Conservation (phyloP, 2,888 invertebrate genomes). For the Tetragonula carbonaria region DNA sequence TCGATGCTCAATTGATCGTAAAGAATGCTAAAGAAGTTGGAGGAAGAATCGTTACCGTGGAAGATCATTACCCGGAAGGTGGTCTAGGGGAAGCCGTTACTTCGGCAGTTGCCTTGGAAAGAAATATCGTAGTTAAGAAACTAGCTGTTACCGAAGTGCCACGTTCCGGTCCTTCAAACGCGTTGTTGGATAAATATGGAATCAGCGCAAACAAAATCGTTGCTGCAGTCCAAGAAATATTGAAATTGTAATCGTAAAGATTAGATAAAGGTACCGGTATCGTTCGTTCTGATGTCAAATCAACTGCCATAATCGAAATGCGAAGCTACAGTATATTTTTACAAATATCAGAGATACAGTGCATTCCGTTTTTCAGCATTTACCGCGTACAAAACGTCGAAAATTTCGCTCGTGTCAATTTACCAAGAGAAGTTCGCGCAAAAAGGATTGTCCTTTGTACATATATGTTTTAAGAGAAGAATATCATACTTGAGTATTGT, state of each 20-base stretch:
- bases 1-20: slow-evolving; percentile 92
- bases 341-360: slow-evolving; percentile 38
- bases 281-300: slow-evolving; percentile 14
- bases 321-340: slow-evolving; percentile 30
- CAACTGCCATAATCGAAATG: slow-evolving; percentile 15
- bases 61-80: slow-evolving; percentile 98
- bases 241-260: slow-evolving; percentile 84
- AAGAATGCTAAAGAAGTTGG: slow-evolving; percentile 91
- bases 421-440: not conserved
- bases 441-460: slow-evolving; percentile 15
- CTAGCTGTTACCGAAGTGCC: slow-evolving; percentile 94
- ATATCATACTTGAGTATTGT: slow-evolving; percentile 9
- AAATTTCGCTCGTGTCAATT: slow-evolving; percentile 10
- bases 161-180: slow-evolving; percentile 95
- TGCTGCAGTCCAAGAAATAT: slow-evolving; percentile 88
- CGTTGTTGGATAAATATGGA: slow-evolving; percentile 94
- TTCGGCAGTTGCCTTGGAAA: slow-evolving; percentile 90
- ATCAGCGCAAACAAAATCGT: slow-evolving; percentile 93
- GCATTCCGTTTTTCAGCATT: slow-evolving; percentile 34
- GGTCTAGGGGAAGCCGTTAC: slow-evolving; percentile 98
- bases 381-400: not conserved
- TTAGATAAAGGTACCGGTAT: slow-evolving; percentile 1
- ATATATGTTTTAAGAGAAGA: slow-evolving; percentile 9
- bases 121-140: slow-evolving; percentile 90
- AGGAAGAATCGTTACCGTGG: slow-evolving; percentile 95